Evolutionary conservation across 2,888 invertebrate genomes (phyloP).

Genomic region (Pemphredon lugubris): DNA sequence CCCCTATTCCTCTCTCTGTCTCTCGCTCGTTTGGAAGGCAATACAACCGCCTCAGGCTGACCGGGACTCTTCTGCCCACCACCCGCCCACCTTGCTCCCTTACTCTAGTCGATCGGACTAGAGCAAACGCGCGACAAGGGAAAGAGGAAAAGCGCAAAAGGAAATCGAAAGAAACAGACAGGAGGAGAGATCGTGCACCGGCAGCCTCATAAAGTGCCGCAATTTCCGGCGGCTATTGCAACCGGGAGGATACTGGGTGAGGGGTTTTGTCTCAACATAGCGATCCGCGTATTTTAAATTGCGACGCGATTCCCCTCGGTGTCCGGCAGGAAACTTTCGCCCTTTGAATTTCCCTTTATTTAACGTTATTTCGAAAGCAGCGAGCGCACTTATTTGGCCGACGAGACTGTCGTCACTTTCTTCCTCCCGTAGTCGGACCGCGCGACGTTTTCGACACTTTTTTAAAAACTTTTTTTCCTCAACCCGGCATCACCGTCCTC

Average conservation of each 20-base stretch:
- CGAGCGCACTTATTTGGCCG: not conserved
- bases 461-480: not conserved
- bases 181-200: slow-evolving; percentile 42
- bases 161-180: slow-evolving; percentile 55
- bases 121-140: slow-evolving; percentile 3
- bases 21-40: slow-evolving; percentile 57
- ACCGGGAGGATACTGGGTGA: slow-evolving; percentile 12
- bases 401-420: not conserved
- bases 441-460: not conserved
- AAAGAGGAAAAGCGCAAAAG: slow-evolving; percentile 17
- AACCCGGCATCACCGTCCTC: too few relatives aligned
- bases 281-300: slow-evolving; percentile 54
- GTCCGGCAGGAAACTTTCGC: not conserved
- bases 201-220: slow-evolving; percentile 64
- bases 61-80: slow-evolving; percentile 16
- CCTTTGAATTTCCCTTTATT: not conserved
- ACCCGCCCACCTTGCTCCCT: slow-evolving; percentile 10
- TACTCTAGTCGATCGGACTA: not conserved
- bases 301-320: slow-evolving; percentile 2
- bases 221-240: slow-evolving; percentile 61
- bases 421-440: not conserved
- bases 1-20: slow-evolving; percentile 17
- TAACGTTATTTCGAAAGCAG: not conserved
- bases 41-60: slow-evolving; percentile 55
- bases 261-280: slow-evolving; percentile 23